Percentiles rank a stretch among this genome's conserved stretches.
phyloP scores from a whole-genome alignment of 2,888 invertebrate species.

The Noctua janthina region DNA sequence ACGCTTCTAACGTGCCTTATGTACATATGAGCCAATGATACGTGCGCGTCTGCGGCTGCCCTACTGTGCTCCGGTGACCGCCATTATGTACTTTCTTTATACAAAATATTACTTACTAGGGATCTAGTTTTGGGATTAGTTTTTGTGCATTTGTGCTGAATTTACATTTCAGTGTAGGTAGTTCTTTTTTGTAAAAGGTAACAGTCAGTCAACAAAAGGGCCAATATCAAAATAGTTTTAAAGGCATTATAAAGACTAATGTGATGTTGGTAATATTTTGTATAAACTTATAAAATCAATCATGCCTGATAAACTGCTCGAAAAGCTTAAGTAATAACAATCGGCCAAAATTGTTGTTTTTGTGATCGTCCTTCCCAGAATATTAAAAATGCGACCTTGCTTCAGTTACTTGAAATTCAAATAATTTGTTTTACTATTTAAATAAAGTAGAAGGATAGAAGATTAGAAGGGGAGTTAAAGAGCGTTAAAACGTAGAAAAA shows the following conservation, averaged over 20 bases:
- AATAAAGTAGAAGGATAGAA: background rate
- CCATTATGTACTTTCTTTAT: conserved; percentile 37
- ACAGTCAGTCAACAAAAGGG: background rate
- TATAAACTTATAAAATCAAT: conserved; percentile 25
- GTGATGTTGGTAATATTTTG: conserved; percentile 52
- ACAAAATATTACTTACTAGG: conserved; percentile 56
- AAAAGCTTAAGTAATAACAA: conserved; percentile 22
- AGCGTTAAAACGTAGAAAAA: conserved; percentile 37
- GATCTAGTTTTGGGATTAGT: background rate
- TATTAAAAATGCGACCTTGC: background rate
- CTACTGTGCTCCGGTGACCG: conserved; percentile 50
- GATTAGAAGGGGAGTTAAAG: conserved; percentile 4
- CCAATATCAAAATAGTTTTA: background rate
- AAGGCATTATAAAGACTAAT: background rate
- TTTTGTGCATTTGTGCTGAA: conserved; percentile 14
- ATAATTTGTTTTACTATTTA: background rate
- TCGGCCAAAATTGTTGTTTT: conserved; percentile 1
- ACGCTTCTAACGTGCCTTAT: conserved; percentile 61
- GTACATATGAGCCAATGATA: conserved; percentile 56
- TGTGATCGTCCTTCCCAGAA: background rate
- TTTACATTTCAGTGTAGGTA: conserved; percentile 5
- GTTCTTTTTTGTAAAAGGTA: background rate
- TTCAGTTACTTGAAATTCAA: background rate
- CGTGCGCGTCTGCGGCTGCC: conserved; percentile 37
- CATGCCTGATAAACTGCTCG: conserved; percentile 11